These are phyloP conservation scores for Chaetoderma sp. DNA, from an alignment of 2,888 invertebrate species.

Conservation along the genomic window DNA sequence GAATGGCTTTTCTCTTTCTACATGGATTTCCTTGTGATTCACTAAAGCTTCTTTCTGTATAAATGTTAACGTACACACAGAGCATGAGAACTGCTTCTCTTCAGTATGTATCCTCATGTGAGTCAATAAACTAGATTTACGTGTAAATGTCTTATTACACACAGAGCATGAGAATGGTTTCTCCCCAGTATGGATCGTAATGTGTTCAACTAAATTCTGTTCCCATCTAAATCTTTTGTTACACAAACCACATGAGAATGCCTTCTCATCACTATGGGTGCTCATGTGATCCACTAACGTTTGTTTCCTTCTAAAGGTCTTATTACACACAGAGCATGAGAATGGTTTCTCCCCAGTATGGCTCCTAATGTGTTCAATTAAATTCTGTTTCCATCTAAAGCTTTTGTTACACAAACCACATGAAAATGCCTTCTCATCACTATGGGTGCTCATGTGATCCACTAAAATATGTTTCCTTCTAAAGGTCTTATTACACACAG, in stretches of 20 bases:
- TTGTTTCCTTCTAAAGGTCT: slow-evolving; percentile 34
- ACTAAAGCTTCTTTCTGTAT: slow-evolving; percentile 40
- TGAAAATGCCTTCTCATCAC: slow-evolving; percentile 33
- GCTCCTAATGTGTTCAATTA: slow-evolving; percentile 3
- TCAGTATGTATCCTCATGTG: slow-evolving; percentile 40
- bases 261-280: slow-evolving; percentile 32
- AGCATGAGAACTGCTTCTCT: slow-evolving; percentile 40
- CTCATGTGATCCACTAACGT: slow-evolving; percentile 39
- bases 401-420: slow-evolving; percentile 32
- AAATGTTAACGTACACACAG: slow-evolving; percentile 41
- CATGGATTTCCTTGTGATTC: slow-evolving; percentile 37
- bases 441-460: slow-evolving; percentile 37
- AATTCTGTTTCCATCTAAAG: not conserved
- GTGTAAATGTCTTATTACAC: slow-evolving; percentile 39
- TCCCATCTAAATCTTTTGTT: not conserved
- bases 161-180: slow-evolving; percentile 36
- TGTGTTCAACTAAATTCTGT: slow-evolving; percentile 19
- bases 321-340: slow-evolving; percentile 31
- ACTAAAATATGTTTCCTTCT: slow-evolving; percentile 40
- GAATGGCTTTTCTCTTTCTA: slow-evolving; percentile 34
- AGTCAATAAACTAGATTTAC: slow-evolving; percentile 37
- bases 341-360: slow-evolving; percentile 23
- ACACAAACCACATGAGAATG: not conserved
- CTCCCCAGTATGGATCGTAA: slow-evolving; percentile 39
- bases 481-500: slow-evolving; percentile 41